A percentile compares a stretch with the other conserved stretches of the same genome.
phyloP scores from a whole-genome alignment of 2,113 vertebrate genomes.

The Cathartes aura region DNA sequence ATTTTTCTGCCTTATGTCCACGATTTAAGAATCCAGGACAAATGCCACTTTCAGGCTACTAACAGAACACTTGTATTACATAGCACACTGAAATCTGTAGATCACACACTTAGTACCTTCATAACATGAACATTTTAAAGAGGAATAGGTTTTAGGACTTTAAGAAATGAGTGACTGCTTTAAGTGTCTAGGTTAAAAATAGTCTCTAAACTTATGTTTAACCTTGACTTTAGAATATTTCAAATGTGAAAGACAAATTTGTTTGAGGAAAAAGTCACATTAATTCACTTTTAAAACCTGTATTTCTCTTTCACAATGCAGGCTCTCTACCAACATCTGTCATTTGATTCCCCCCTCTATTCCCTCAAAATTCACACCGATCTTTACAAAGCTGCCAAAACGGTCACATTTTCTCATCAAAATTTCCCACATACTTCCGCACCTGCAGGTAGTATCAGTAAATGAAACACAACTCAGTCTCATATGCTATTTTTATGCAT shows the following conservation, averaged over 20 bases:
- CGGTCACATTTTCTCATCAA: neutral
- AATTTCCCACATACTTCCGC: neutral
- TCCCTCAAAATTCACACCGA: neutral
- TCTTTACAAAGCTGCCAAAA: neutral
- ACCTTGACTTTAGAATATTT: neutral
- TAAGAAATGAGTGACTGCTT: neutral
- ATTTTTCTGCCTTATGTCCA: neutral
- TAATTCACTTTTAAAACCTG: neutral
- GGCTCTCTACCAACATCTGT: neutral
- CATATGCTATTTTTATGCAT: neutral
- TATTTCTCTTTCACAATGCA: neutral
- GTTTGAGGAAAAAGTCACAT: neutral
- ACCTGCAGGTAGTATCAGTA: neutral
- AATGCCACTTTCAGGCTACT: neutral
- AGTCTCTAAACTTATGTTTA: neutral
- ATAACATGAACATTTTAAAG: fast-evolving
- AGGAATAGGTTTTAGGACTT: neutral
- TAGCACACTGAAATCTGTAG: neutral
- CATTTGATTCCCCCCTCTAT: neutral
- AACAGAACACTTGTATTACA: neutral
- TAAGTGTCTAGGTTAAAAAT: neutral
- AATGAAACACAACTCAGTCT: neutral
- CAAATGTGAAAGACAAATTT: neutral
- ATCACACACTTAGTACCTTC: neutral
- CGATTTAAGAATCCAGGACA: neutral